These are phyloP conservation scores for Embidobia sp. DNA, from an alignment of 2,888 invertebrate species.

Conservation along the genomic window DNA sequence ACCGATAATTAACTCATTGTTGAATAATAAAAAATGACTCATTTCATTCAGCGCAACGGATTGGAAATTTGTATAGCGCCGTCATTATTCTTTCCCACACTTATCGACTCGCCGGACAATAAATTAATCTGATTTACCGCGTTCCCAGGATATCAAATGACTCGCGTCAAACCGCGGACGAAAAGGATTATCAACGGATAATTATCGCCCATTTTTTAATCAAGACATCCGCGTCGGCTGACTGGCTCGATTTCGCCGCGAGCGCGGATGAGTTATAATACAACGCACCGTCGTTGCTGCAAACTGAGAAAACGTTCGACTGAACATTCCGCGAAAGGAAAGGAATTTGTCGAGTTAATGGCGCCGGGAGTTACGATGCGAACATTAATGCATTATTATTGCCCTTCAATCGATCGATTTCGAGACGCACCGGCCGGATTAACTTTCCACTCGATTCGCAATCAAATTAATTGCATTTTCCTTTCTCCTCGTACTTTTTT, in stretches of 20 bases:
- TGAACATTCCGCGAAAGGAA: slow-evolving; percentile 1
- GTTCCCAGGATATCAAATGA: too few relatives aligned
- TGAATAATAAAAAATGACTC: too few relatives aligned
- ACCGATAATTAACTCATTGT: too few relatives aligned
- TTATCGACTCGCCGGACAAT: too few relatives aligned
- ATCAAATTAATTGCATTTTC: too few relatives aligned
- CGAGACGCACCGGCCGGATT: neutral
- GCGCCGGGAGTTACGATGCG: neutral
- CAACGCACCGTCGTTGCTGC: slow-evolving; percentile 25
- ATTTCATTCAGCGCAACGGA: too few relatives aligned
- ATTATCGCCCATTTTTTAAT: slow-evolving; percentile 31
- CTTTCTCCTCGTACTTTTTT: too few relatives aligned
- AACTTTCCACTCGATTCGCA: slow-evolving; percentile 1
- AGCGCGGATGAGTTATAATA: slow-evolving; percentile 20
- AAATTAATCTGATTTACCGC: too few relatives aligned
- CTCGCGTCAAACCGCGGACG: too few relatives aligned
- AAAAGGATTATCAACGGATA: neutral
- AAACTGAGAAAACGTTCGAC: too few relatives aligned
- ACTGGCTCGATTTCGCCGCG: slow-evolving; percentile 6
- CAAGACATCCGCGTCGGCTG: slow-evolving; percentile 15
- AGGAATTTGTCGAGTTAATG: slow-evolving; percentile 24
- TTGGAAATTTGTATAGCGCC: too few relatives aligned
- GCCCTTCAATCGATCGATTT: slow-evolving; percentile 18
- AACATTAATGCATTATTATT: slow-evolving; percentile 27
- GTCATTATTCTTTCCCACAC: too few relatives aligned